phyloP scores from a whole-genome alignment of 2,797 vertebrate genomes.

The Sylvilagus floridanus region DNA sequence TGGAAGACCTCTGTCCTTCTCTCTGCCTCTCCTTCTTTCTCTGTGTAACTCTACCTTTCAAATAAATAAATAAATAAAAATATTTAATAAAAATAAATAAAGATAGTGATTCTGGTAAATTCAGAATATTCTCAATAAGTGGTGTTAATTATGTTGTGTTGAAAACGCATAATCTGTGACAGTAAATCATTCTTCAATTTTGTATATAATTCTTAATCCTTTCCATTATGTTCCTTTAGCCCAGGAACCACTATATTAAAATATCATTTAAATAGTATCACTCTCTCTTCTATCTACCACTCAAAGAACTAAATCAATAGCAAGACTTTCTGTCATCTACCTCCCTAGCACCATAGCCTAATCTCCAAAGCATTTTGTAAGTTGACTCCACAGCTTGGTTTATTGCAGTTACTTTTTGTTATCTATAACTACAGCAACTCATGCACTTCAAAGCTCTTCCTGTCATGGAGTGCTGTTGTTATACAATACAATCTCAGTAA shows the following conservation, averaged over 20 bases:
- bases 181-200: not conserved
- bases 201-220: not conserved
- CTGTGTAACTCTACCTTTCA: no score
- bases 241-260: not conserved
- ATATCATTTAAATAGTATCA: not conserved
- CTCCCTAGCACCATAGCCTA: not conserved
- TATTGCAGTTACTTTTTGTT: not conserved
- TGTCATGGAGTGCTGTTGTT: not conserved
- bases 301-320: not conserved
- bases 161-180: not conserved
- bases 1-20: no score
- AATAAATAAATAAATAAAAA: no score
- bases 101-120: not conserved
- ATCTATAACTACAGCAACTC: not conserved
- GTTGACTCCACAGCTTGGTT: not conserved
- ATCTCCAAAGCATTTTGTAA: not conserved
- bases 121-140: not conserved
- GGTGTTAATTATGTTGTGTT: not conserved
- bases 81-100: no score
- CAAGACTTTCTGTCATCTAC: not conserved
- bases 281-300: not conserved
- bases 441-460: not conserved
- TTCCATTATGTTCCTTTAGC: not conserved
- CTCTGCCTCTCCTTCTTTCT: no score
- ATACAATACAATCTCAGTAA: not conserved